Conservation (phyloP, 2,113 vertebrate species). For the Halcyon malimbica region DNA sequence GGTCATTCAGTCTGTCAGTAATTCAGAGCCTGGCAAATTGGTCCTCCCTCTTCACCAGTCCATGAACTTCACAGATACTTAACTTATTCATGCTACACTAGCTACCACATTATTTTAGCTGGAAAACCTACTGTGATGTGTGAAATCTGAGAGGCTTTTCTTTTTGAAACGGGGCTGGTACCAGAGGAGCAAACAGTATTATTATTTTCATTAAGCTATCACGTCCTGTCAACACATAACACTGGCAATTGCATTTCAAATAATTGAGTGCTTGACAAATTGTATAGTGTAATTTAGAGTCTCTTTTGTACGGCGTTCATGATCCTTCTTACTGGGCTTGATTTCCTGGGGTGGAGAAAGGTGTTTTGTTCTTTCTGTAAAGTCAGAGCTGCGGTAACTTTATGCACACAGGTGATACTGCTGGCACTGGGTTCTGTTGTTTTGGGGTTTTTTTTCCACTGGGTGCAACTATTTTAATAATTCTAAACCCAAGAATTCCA, state of each 20-base stretch:
- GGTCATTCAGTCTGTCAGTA: slow-evolving; percentile 44
- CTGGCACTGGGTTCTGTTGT: background rate
- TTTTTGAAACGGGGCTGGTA: background rate
- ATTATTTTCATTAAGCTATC: background rate
- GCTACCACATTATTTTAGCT: background rate
- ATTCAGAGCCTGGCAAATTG: slow-evolving; percentile 40
- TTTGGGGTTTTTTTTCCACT: background rate
- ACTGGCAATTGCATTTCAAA: background rate
- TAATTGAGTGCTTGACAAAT: background rate
- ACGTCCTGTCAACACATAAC: background rate
- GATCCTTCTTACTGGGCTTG: background rate
- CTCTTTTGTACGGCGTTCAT: background rate
- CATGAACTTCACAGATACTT: slow-evolving; percentile 44
- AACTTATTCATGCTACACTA: background rate
- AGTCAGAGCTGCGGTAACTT: background rate
- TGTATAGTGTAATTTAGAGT: background rate
- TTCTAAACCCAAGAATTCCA: background rate
- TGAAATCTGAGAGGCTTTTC: background rate
- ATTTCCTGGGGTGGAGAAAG: background rate
- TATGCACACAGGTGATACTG: background rate
- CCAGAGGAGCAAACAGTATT: background rate
- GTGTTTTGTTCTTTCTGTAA: background rate
- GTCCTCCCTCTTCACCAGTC: slow-evolving; percentile 43
- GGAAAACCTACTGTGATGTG: background rate
- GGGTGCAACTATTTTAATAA: background rate